phyloP scores from a whole-genome alignment of 2,797 vertebrate genomes.

The Streptopelia turtur region DNA sequence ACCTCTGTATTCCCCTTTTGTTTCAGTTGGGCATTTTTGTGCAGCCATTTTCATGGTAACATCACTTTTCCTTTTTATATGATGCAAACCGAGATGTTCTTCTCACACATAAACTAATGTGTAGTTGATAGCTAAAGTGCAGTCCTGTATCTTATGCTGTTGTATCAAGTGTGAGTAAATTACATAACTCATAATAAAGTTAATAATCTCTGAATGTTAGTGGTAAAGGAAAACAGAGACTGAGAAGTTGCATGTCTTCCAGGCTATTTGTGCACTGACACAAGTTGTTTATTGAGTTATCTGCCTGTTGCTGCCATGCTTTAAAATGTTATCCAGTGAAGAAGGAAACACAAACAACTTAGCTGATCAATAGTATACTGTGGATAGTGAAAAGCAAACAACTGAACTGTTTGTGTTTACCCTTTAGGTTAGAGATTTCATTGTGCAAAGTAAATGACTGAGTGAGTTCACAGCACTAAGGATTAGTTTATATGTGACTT shows the following conservation, averaged over 20 bases:
- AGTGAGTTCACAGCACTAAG: not conserved
- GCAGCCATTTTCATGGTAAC: not conserved
- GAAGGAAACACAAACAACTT: not conserved
- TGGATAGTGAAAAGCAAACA: not conserved
- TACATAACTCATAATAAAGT: not conserved
- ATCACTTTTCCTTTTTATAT: not conserved
- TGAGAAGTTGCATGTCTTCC: not conserved
- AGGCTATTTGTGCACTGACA: not conserved
- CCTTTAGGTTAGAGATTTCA: not conserved
- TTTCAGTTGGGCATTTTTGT: not conserved
- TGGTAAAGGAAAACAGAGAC: not conserved
- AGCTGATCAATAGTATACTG: not conserved
- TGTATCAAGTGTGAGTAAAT: not conserved
- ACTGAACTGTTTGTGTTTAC: not conserved
- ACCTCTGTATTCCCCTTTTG: not conserved
- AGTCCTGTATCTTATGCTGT: not conserved
- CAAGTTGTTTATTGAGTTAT: not conserved
- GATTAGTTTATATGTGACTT: not conserved
- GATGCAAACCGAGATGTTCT: not conserved
- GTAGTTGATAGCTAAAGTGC: not conserved
- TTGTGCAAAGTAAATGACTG: not conserved
- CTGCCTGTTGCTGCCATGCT: not conserved
- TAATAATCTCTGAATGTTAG: not conserved
- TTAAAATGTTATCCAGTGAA: not conserved
- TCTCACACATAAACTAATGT: not conserved